Percentiles rank a stretch among this genome's conserved stretches.
Evolutionary conservation across 1,140 invertebrate species (phyloP).

Genomic region (Aphidius ervi): DNA sequence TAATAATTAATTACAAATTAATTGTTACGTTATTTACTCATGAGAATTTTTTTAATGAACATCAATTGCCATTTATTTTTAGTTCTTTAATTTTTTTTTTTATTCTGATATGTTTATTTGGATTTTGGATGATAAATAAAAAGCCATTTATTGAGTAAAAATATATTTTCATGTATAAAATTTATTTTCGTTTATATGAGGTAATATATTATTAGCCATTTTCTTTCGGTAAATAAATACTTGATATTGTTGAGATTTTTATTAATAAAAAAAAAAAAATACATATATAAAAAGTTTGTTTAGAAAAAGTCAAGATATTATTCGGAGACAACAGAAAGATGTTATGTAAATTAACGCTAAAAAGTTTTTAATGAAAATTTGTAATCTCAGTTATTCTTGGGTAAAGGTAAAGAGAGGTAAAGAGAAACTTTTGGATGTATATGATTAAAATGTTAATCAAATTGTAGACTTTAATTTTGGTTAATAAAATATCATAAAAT

Average conservation of each 20-base stretch:
- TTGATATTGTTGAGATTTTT: background rate
- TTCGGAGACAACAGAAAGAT: slow-evolving; percentile 19
- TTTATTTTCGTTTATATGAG: too few species aligned
- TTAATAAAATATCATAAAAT: too few species aligned
- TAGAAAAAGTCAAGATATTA: slow-evolving; percentile 13
- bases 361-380: slow-evolving; percentile 48
- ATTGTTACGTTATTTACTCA: too few species aligned
- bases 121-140: too few species aligned
- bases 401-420: background rate
- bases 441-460: slow-evolving; percentile 42
- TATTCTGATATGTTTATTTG: too few species aligned
- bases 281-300: background rate
- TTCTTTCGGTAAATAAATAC: background rate
- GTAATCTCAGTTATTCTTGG: slow-evolving; percentile 36
- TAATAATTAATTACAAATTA: too few species aligned
- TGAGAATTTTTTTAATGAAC: too few species aligned
- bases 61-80: too few species aligned
- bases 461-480: slow-evolving; percentile 3
- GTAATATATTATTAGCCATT: background rate
- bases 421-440: slow-evolving; percentile 26
- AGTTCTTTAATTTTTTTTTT: too few species aligned
- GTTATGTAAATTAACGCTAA: slow-evolving; percentile 33
- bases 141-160: too few species aligned
- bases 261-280: background rate
- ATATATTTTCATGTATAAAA: too few species aligned